Conservation (phyloP, 2,888 invertebrate genomes). For the Choreutis nemorana region DNA sequence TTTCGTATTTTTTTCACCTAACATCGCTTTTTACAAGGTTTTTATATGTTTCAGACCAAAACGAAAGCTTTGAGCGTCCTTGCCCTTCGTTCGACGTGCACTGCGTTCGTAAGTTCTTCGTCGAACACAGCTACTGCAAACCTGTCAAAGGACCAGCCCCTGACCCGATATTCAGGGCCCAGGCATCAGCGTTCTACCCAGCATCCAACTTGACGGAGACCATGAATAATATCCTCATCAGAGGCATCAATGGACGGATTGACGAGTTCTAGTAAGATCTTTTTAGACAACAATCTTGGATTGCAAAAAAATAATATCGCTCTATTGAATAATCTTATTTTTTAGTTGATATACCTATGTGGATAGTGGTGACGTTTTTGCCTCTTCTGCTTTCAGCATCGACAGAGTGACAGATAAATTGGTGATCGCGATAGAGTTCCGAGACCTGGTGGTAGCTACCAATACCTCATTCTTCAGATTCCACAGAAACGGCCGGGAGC, state of each 20-base stretch:
- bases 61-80: slow-evolving; percentile 8
- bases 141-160: slow-evolving; percentile 9
- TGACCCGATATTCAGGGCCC: slow-evolving; percentile 13
- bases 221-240: slow-evolving; percentile 9
- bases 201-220: slow-evolving; percentile 16
- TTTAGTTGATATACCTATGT: no score
- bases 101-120: slow-evolving; percentile 12
- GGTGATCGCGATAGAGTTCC: slow-evolving; percentile 15
- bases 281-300: no score
- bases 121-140: slow-evolving; percentile 9
- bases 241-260: slow-evolving; percentile 18
- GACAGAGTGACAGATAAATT: slow-evolving; percentile 16
- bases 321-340: no score
- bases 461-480: slow-evolving; percentile 9
- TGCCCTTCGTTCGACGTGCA: slow-evolving; percentile 9
- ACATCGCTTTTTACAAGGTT: no score
- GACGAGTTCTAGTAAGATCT: slow-evolving; percentile 23
- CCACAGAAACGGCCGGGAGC: slow-evolving; percentile 13
- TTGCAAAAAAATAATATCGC: no score
- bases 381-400: slow-evolving; percentile 11
- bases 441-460: slow-evolving; percentile 5
- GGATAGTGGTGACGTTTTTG: no score
- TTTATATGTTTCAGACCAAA: slow-evolving; percentile 2
- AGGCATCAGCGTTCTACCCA: slow-evolving; percentile 7
- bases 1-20: no score